Evolutionary conservation across 2,888 invertebrate species (phyloP).

Genomic region (Watsonalla cultraria): DNA sequence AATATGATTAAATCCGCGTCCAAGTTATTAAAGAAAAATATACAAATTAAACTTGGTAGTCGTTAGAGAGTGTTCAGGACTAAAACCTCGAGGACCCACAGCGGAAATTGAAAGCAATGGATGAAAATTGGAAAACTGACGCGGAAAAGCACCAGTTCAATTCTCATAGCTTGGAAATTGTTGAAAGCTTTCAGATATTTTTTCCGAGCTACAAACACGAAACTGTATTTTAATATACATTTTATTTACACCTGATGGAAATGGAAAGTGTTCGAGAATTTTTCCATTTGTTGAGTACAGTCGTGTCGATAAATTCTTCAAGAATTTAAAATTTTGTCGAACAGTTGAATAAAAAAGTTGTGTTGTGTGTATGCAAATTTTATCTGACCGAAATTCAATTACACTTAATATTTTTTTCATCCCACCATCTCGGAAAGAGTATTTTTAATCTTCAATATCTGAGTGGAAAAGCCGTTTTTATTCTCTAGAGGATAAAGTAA

Average conservation of each 20-base stretch:
- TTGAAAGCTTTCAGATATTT: neutral
- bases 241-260: neutral
- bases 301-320: neutral
- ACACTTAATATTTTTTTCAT: no score
- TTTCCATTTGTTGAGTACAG: neutral
- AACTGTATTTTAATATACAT: neutral
- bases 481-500: no score
- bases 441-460: no score
- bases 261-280: neutral
- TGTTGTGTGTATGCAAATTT: no score
- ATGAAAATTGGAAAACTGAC: conserved; percentile 23
- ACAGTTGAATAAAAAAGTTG: no score
- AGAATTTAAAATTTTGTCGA: no score
- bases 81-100: conserved; percentile 18
- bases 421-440: no score
- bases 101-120: conserved; percentile 32
- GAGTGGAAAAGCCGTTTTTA: no score
- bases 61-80: conserved; percentile 24
- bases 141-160: conserved; percentile 16
- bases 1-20: neutral
- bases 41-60: conserved; percentile 8
- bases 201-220: neutral
- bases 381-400: no score
- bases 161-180: conserved; percentile 8
- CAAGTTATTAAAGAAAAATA: neutral